Evolutionary conservation across 1,140 invertebrate species (phyloP).

Genomic region (Heliconius hewitsoni): DNA sequence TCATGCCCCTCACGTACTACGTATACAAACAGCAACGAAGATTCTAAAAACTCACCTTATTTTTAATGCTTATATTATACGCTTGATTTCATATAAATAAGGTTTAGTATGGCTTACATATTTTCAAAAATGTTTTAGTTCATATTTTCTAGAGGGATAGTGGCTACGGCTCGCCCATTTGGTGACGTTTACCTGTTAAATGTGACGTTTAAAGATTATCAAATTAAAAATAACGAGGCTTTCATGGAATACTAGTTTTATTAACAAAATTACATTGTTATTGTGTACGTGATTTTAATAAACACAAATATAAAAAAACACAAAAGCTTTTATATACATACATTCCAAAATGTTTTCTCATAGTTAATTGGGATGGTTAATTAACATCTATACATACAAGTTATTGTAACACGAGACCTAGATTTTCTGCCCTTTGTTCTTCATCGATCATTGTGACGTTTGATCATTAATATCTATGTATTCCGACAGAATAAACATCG

Average conservation of each 20-base stretch:
- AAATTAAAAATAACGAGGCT: slow-evolving; percentile 69
- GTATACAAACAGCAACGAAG: slow-evolving; percentile 40
- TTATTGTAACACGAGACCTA: slow-evolving; percentile 35
- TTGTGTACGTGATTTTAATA: neutral
- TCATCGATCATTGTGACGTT: slow-evolving; percentile 45
- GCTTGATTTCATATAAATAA: slow-evolving; percentile 42
- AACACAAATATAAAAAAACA: neutral
- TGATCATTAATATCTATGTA: slow-evolving; percentile 50
- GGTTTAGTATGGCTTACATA: slow-evolving; percentile 41
- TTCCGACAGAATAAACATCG: slow-evolving; percentile 40
- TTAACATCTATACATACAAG: slow-evolving; percentile 30
- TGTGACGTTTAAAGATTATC: slow-evolving; percentile 66
- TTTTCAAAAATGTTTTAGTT: slow-evolving; percentile 4
- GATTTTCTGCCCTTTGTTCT: slow-evolving; percentile 47
- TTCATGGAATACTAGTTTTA: slow-evolving; percentile 52
- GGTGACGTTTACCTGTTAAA: slow-evolving; percentile 61
- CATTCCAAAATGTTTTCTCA: slow-evolving; percentile 5
- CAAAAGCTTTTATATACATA: neutral
- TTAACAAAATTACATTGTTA: slow-evolving; percentile 6
- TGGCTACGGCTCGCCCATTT: slow-evolving; percentile 41
- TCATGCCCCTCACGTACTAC: slow-evolving; percentile 73
- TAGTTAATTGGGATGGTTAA: slow-evolving; percentile 21
- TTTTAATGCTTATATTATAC: slow-evolving; percentile 36
- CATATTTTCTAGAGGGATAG: neutral
- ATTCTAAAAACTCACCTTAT: slow-evolving; percentile 21